Conservation (phyloP, 2,113 vertebrate species). For the Asarcornis scutulata region DNA sequence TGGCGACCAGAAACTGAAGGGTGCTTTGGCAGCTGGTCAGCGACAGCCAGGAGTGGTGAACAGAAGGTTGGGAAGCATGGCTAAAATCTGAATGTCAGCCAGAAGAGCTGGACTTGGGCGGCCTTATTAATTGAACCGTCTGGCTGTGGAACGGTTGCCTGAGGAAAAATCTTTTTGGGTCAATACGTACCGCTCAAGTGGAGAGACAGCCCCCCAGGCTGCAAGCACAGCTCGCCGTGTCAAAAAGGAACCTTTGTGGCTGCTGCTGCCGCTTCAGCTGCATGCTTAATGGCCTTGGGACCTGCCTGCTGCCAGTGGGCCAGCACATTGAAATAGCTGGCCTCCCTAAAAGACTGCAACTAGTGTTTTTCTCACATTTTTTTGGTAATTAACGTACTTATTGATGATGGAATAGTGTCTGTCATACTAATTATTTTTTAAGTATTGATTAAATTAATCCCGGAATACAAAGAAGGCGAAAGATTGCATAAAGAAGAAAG, state of each 20-base stretch:
- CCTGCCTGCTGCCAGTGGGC: not conserved
- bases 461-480: not conserved
- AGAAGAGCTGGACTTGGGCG: slow-evolving; percentile 9
- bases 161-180: not conserved
- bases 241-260: not conserved
- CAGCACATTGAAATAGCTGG: not conserved
- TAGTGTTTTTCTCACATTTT: not conserved
- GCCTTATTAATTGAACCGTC: slow-evolving; percentile 38
- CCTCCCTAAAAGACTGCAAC: not conserved
- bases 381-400: not conserved
- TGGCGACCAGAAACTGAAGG: slow-evolving; percentile 42
- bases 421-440: not conserved
- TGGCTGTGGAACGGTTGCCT: slow-evolving; percentile 18
- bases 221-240: not conserved
- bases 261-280: not conserved
- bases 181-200: not conserved
- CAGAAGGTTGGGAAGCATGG: slow-evolving; percentile 42
- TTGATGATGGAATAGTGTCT: not conserved
- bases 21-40: slow-evolving; percentile 15
- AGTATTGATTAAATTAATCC: not conserved
- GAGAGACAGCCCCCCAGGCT: not conserved
- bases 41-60: not conserved
- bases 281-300: not conserved
- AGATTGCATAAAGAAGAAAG: not conserved
- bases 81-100: slow-evolving; percentile 42